Evolutionary conservation across 2,113 vertebrate genomes (phyloP).

Genomic region (Recurvirostra avosetta): DNA sequence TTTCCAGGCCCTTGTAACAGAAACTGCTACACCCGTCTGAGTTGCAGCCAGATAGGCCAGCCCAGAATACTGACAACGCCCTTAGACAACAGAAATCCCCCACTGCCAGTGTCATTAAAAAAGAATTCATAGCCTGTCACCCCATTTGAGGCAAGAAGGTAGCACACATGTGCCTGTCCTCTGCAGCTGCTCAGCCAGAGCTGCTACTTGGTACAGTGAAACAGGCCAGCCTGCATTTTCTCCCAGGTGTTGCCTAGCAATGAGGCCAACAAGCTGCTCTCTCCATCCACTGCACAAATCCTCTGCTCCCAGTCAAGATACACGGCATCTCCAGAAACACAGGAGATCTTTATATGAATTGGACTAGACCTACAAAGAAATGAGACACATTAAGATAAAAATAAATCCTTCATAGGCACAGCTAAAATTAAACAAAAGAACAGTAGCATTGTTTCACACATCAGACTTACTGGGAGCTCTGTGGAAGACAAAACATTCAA

Average conservation of each 20-base stretch:
- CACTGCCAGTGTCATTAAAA: background rate
- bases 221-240: background rate
- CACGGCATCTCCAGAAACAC: background rate
- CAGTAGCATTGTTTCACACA: background rate
- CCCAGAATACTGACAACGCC: background rate
- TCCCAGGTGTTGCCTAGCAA: background rate
- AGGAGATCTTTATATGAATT: background rate
- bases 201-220: background rate
- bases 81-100: background rate
- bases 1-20: constrained; percentile 19
- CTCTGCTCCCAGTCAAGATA: background rate
- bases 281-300: background rate
- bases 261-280: background rate
- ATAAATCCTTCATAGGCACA: background rate
- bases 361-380: background rate
- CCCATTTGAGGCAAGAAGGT: background rate
- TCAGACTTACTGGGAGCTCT: background rate
- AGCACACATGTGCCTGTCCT: background rate
- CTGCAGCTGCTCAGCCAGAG: background rate
- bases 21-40: constrained; percentile 38
- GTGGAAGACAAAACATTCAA: accelerated
- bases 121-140: background rate
- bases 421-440: background rate
- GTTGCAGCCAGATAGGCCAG: constrained; percentile 1
- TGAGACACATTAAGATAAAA: background rate